A percentile compares a stretch with the other conserved stretches of the same genome.
Evolutionary conservation across 1,140 invertebrate species (phyloP).

Genomic region (Apocrypta bakeri): DNA sequence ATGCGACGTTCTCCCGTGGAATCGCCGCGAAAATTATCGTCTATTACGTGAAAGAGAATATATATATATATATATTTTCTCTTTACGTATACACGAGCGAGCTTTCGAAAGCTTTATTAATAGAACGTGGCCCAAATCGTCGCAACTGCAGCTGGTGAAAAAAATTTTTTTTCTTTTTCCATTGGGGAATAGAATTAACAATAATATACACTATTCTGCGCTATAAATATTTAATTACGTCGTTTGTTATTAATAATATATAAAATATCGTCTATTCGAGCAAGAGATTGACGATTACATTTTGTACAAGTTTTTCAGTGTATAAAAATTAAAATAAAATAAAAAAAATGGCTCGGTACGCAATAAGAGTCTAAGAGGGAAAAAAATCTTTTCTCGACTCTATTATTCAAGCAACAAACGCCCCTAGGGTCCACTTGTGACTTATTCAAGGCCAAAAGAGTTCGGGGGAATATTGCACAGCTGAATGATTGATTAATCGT

Average conservation of each 20-base stretch:
- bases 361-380: background rate
- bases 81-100: too few species aligned
- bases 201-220: background rate
- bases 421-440: constrained; percentile 9
- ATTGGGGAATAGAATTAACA: too few species aligned
- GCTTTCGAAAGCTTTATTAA: background rate
- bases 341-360: too few species aligned
- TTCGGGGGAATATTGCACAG: background rate
- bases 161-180: too few species aligned
- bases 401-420: constrained; percentile 12
- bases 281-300: too few species aligned
- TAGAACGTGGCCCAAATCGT: background rate
- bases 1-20: background rate
- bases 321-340: background rate
- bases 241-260: background rate
- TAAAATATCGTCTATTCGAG: too few species aligned
- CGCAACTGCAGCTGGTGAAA: too few species aligned
- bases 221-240: too few species aligned
- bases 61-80: too few species aligned
- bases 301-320: background rate
- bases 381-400: background rate
- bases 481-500: constrained; percentile 28
- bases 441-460: constrained; percentile 13
- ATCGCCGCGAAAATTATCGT: background rate
- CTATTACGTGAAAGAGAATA: background rate